Evolutionary conservation across 2,888 invertebrate species (phyloP), one percentile per base, ranked within the genome.

Genomic region (Sepioteuthis lessoniana): DNA sequence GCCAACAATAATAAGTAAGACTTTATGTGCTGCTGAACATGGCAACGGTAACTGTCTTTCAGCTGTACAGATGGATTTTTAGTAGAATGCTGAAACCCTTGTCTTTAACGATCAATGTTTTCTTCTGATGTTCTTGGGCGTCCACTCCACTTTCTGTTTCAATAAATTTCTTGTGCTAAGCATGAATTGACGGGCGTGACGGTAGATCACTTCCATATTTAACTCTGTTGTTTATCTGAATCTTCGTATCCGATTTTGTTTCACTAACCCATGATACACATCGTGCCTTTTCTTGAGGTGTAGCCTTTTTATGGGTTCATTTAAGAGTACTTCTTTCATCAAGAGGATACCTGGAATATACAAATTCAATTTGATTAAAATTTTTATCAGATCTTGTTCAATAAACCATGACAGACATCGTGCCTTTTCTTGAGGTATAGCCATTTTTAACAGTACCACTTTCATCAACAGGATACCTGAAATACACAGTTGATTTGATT

Each of bases 161-260:
- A 3, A 92, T 38, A 92, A 46, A 92, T 47, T 92, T 92, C 92
- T 92, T 92, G 47, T 92, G 92, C 92, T 8, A 92, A 21, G 42
- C 92, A 38, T 42, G 46, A 92, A 38, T 92, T 42, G 3, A 46
- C 16, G 47, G 31, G 38, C 38, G 46, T 31, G n/a, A n/a, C n/a
- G n/a, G n/a, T n/a, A n/a, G n/a, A n/a, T n/a, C n/a, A n/a, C 25
- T 8, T 47, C 92, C 92, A 46, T 92, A 92, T 42, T 92, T 92
- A 38, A 35, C n/a, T 10, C 91, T 90, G 90, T 90, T 16, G 35
- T 90, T 90, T 35, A 10, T 13, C 8, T 92, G 92, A 47, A 5
- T 46, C 92, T 92, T 25, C 42, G 92, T 92, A 47, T 92, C 47
- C 47, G 42, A 92, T 92, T 92, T 92, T 42, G 92, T 92, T 47